Evolutionary conservation across 2,113 vertebrate species (phyloP).

Genomic region (Centropristis striata): DNA sequence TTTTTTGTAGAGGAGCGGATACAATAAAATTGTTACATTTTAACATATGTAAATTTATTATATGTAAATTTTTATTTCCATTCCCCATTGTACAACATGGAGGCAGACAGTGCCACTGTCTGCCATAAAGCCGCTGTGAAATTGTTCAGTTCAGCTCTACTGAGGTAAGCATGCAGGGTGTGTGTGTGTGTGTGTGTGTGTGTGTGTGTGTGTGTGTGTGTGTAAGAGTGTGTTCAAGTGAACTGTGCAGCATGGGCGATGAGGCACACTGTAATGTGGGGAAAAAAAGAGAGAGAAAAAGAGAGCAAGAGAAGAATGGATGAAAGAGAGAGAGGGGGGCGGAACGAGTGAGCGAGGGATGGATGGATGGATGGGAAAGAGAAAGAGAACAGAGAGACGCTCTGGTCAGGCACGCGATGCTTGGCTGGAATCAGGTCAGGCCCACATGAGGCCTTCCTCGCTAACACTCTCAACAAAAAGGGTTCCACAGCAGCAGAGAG

Average conservation of each 20-base stretch:
- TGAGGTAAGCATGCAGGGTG: constrained; percentile 51
- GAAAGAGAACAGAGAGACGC: constrained; percentile 64
- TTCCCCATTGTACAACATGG: not conserved
- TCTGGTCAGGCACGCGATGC: constrained; percentile 79
- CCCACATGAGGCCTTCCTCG: constrained; percentile 71
- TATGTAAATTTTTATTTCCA: too few relatives aligned
- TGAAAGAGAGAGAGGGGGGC: not conserved
- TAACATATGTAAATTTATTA: too few relatives aligned
- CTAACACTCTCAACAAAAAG: constrained; percentile 45
- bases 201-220: constrained; percentile 27
- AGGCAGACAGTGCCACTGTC: constrained; percentile 37
- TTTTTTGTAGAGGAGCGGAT: not conserved
- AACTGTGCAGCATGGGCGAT: constrained; percentile 61
- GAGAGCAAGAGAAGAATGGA: constrained; percentile 52
- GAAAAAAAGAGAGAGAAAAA: constrained; percentile 22
- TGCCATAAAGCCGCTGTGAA: constrained; percentile 38
- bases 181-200: constrained; percentile 35
- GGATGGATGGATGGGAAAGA: constrained; percentile 52
- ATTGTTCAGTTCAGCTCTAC: constrained; percentile 35
- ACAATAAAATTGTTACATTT: too few relatives aligned
- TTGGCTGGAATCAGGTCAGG: constrained; percentile 83
- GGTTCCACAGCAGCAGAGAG: constrained; percentile 37
- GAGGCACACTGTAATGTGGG: constrained; percentile 71
- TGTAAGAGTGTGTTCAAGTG: constrained; percentile 47
- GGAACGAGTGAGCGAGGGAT: constrained; percentile 28